Evolutionary conservation across 2,888 invertebrate genomes (phyloP).

Genomic region (Agrochola lychnidis): DNA sequence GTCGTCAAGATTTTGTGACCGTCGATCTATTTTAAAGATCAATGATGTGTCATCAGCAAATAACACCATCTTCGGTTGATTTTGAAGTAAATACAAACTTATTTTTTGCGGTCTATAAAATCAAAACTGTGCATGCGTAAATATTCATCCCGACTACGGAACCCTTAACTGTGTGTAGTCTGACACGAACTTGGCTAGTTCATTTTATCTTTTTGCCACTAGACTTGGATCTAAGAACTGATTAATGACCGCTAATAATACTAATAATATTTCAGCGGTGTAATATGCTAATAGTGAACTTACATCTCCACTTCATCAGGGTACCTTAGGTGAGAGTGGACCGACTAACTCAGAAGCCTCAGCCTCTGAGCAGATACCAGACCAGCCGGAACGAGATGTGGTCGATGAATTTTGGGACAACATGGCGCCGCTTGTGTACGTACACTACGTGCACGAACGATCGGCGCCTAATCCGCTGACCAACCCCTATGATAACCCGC

Average conservation of each 20-base stretch:
- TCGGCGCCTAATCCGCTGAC: conserved; percentile 69
- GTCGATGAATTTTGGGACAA: conserved; percentile 74
- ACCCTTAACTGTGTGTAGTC: background rate
- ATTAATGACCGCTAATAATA: background rate
- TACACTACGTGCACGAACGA: conserved; percentile 80
- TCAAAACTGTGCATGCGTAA: background rate
- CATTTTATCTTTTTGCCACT: background rate
- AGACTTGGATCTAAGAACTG: background rate
- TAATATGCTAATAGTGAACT: background rate
- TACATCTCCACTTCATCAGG: conserved; percentile 9
- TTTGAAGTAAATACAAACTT: background rate
- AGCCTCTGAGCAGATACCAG: no score
- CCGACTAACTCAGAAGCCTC: background rate
- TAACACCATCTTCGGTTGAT: no score
- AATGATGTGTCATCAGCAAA: no score
- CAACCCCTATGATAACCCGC: conserved; percentile 83
- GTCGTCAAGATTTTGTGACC: no score
- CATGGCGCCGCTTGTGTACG: conserved; percentile 77
- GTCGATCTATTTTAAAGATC: no score
- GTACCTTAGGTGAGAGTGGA: conserved; percentile 25
- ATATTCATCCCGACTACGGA: background rate
- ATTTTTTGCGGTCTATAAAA: background rate
- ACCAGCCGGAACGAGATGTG: conserved; percentile 55
- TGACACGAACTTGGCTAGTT: background rate
- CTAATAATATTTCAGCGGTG: background rate